Conservation (phyloP, 2,888 invertebrate species). For the Drosophila acutilabella region DNA sequence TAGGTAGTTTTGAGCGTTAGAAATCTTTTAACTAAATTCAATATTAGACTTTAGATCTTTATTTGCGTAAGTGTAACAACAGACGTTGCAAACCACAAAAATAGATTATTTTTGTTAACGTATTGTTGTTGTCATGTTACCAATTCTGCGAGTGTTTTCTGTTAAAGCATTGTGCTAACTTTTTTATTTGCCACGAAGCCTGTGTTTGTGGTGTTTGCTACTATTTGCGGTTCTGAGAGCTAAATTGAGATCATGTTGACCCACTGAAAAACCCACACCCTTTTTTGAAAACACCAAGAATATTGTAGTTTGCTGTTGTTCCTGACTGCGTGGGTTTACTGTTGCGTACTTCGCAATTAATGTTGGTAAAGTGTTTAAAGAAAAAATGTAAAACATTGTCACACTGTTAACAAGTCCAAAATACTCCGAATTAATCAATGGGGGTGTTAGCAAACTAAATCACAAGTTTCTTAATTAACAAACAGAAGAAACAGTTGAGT, state of each 20-base stretch:
- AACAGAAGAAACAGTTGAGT: not conserved
- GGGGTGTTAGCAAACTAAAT: constrained; percentile 22
- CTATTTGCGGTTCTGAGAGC: constrained; percentile 40
- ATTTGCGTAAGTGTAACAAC: constrained; percentile 12
- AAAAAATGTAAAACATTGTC: constrained; percentile 38
- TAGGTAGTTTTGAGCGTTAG: not conserved
- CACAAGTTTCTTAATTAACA: not conserved
- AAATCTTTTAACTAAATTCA: not conserved
- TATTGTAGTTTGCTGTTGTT: constrained; percentile 33
- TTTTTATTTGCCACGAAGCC: constrained; percentile 31
- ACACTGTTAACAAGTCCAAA: constrained; percentile 39
- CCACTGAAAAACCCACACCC: not conserved
- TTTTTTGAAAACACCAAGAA: constrained; percentile 49
- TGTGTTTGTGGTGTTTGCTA: constrained; percentile 27
- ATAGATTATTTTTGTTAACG: not conserved
- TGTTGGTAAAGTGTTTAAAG: constrained; percentile 24
- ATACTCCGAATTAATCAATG: constrained; percentile 60
- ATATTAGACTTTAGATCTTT: not conserved
- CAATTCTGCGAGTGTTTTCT: constrained; percentile 12
- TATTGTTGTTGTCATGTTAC: constrained; percentile 10
- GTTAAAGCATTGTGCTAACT: constrained; percentile 26
- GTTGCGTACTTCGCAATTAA: constrained; percentile 46
- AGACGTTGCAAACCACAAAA: constrained; percentile 21
- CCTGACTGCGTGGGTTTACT: constrained; percentile 43
- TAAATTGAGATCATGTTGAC: constrained; percentile 1